Conservation (phyloP, 1,140 invertebrate genomes). For the Listronotus oregonensis region DNA sequence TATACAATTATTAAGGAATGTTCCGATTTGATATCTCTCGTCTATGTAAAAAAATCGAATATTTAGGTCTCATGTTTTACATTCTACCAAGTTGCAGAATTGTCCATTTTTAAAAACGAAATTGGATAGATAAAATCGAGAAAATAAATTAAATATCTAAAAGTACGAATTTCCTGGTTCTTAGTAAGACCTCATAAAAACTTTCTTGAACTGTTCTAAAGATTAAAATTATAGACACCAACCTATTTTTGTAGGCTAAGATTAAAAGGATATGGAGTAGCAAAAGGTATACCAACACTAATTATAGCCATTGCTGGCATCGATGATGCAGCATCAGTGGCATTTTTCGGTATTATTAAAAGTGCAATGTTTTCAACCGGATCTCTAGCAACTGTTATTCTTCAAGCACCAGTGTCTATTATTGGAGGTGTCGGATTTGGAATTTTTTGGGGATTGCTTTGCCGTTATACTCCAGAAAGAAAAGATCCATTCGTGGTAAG, state of each 20-base stretch:
- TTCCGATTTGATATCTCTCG: no score
- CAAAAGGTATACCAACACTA: constrained; percentile 93
- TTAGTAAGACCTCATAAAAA: no score
- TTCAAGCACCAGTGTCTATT: constrained; percentile 75
- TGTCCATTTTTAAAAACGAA: no score
- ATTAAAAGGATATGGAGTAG: constrained; percentile 83
- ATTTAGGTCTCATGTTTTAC: no score
- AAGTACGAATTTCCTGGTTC: no score
- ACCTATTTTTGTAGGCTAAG: constrained; percentile 75
- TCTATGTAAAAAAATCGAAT: no score
- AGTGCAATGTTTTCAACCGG: constrained; percentile 82
- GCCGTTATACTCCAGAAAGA: constrained; percentile 76
- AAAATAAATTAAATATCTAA: no score
- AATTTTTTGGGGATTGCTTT: constrained; percentile 72
- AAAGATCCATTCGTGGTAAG: constrained; percentile 63
- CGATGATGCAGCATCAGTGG: constrained; percentile 88
- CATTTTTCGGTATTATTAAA: constrained; percentile 84
- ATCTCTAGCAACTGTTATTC: constrained; percentile 67
- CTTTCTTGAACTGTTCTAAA: no score
- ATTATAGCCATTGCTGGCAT: constrained; percentile 86
- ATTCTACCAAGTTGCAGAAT: no score
- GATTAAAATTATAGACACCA: no score
- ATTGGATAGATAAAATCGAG: no score
- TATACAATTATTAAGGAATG: no score
- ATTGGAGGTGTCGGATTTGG: constrained; percentile 76